Evolutionary conservation across 2,888 invertebrate species (phyloP), one percentile per base, ranked within the genome.

Genomic region (Torymus aiolomorphi): DNA sequence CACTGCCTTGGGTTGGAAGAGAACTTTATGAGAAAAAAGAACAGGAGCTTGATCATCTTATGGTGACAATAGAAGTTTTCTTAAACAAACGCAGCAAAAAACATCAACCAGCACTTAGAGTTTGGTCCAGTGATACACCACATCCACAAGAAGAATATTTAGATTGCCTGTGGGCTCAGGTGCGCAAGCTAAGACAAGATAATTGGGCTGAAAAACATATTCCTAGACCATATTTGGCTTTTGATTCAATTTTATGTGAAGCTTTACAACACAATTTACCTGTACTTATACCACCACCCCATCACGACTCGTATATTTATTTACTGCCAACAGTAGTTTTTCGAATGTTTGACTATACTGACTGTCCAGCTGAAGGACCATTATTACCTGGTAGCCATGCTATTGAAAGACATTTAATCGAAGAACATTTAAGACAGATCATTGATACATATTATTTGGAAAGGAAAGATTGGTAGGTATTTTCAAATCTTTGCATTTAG

Each of bases 121-220:
- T 99, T 0, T 99, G 98, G 98, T 94, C 96, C 0, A 94, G 95
- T n/a, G 97, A 98, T 87, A 94, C 95, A 0, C 98, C 98, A 24
- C 98, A 98, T 92, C 96, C 98, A 0, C 99, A 99, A 89, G 98
- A 98, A 89, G 96, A 96, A 92, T 99, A 99, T 90, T 91, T 99
- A 82, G 99, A 99, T 88, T 98, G 98, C 87, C 92, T 99, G 13
- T 99, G 98, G 98, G 96, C 97, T 10, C 97, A 97, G 91, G 95
- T 98, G 67, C 94, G 96, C 83, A 98, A 98, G 89, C 91, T 99
- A 61, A 94, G 96, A 51, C 95, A 96, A 87, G 98, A 98, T 86
- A 97, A 97, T 90, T 99, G 99, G 99, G 95, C 96, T 49, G 98
- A 99, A 89, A 97, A 97, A 88, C 98, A 98, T 90, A 98, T 99